Percentiles rank a stretch among this genome's conserved stretches.
These are phyloP conservation scores for Leucophora obtusa DNA, from an alignment of 2,888 invertebrate species.

Conservation along the genomic window DNA sequence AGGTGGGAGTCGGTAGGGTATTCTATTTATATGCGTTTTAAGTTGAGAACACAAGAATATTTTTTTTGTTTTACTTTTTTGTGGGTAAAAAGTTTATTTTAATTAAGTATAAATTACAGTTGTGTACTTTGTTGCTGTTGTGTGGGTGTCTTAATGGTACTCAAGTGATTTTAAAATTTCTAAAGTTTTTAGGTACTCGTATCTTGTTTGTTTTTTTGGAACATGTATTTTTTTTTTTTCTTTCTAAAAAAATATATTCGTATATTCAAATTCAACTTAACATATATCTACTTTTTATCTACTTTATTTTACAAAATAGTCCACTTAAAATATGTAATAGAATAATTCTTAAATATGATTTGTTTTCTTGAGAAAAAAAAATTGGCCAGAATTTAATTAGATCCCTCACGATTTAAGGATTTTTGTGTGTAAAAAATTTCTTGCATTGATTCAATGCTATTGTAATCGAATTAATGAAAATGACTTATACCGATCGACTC, in stretches of 20 bases:
- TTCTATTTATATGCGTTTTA: constrained; percentile 13
- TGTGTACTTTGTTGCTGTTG: constrained; percentile 24
- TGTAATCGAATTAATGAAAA: too few relatives aligned
- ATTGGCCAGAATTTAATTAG: too few relatives aligned
- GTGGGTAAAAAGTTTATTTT: constrained; percentile 52
- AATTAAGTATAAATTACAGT: constrained; percentile 61
- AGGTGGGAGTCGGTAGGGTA: background rate
- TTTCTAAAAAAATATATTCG: background rate
- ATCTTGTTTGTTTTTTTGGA: background rate
- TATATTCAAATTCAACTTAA: background rate
- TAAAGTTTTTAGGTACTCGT: constrained; percentile 36
- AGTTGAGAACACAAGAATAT: constrained; percentile 10
- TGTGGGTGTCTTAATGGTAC: constrained; percentile 53
- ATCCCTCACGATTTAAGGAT: too few relatives aligned
- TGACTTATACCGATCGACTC: too few relatives aligned
- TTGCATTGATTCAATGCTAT: too few relatives aligned
- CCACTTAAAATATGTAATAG: background rate
- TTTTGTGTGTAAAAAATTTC: too few relatives aligned
- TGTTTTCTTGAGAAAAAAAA: too few relatives aligned
- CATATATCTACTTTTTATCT: background rate
- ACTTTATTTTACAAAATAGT: background rate
- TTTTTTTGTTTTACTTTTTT: constrained; percentile 12
- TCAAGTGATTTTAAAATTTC: constrained; percentile 57
- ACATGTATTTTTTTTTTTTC: too few relatives aligned
- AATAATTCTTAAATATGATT: too few relatives aligned